Conservation (phyloP, 2,888 invertebrate species). For the Lithophane semibrunnea region DNA sequence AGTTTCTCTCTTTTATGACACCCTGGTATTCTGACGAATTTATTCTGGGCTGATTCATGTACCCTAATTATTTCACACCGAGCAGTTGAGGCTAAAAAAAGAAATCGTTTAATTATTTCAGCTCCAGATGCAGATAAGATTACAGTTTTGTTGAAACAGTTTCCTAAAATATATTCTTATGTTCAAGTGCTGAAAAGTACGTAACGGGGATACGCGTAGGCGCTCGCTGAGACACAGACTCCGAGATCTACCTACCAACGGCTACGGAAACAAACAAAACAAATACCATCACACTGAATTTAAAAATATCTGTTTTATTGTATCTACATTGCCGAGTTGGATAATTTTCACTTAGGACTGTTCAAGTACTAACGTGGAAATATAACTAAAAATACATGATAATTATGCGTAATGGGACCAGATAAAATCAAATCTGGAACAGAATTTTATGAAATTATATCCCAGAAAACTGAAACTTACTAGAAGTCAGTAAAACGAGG, state of each 20-base stretch:
- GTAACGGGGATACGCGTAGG: conserved; percentile 61
- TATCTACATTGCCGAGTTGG: neutral
- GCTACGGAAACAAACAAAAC: conserved; percentile 46
- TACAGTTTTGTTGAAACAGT: conserved; percentile 56
- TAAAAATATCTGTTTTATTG: conserved; percentile 43
- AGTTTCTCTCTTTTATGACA: conserved; percentile 16
- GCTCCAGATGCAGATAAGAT: conserved; percentile 55
- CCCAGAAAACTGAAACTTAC: neutral
- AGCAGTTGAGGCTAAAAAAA: conserved; percentile 14
- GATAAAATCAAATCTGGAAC: neutral
- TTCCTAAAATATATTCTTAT: conserved; percentile 65
- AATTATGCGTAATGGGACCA: neutral
- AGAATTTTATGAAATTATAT: neutral
- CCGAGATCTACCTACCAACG: conserved; percentile 37
- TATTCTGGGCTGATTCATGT: conserved; percentile 31
- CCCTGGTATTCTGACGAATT: conserved; percentile 12
- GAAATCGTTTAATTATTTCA: conserved; percentile 29
- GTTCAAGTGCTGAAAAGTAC: conserved; percentile 61
- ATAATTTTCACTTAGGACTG: neutral
- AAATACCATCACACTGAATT: conserved; percentile 52
- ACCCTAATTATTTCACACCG: conserved; percentile 11
- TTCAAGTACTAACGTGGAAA: neutral
- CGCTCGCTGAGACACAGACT: conserved; percentile 57
- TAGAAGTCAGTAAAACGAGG: neutral
- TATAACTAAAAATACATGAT: neutral